Conservation (phyloP, 2,113 vertebrate species). For the Riparia riparia region DNA sequence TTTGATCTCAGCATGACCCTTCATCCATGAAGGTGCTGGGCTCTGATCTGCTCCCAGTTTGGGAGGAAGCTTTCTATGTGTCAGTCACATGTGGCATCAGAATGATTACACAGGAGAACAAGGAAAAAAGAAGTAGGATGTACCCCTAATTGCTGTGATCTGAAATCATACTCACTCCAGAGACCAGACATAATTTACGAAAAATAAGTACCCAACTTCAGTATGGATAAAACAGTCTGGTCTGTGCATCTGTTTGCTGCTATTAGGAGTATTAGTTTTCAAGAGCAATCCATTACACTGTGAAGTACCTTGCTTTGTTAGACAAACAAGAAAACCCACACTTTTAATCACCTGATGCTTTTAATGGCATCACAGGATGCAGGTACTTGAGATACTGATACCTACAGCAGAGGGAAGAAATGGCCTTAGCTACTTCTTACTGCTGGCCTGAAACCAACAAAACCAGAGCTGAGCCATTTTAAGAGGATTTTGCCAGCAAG, state of each 20-base stretch:
- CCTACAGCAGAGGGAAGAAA: conserved; percentile 43
- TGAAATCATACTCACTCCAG: not conserved
- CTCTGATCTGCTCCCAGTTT: not conserved
- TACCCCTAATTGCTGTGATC: not conserved
- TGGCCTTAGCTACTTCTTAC: not conserved
- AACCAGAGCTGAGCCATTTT: not conserved
- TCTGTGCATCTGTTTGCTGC: not conserved
- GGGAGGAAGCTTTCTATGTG: not conserved
- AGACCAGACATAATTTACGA: not conserved
- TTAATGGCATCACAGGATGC: conserved; percentile 51
- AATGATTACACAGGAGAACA: not conserved
- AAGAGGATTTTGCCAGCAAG: conserved; percentile 28
- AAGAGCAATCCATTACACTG: conserved; percentile 38
- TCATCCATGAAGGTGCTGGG: not conserved
- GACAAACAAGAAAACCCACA: conserved; percentile 44
- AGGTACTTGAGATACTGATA: conserved; percentile 42
- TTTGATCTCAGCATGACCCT: not conserved
- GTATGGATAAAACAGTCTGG: not conserved
- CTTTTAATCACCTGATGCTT: conserved; percentile 53
- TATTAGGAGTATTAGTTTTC: conserved; percentile 35
- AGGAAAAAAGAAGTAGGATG: not conserved
- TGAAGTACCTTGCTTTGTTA: conserved; percentile 50
- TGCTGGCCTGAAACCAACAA: conserved; percentile 8
- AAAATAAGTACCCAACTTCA: not conserved
- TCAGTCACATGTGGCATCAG: not conserved